Percentiles rank a stretch among this genome's conserved stretches.
Evolutionary conservation across 2,888 invertebrate genomes (phyloP).

Genomic region (Nomada flava): DNA sequence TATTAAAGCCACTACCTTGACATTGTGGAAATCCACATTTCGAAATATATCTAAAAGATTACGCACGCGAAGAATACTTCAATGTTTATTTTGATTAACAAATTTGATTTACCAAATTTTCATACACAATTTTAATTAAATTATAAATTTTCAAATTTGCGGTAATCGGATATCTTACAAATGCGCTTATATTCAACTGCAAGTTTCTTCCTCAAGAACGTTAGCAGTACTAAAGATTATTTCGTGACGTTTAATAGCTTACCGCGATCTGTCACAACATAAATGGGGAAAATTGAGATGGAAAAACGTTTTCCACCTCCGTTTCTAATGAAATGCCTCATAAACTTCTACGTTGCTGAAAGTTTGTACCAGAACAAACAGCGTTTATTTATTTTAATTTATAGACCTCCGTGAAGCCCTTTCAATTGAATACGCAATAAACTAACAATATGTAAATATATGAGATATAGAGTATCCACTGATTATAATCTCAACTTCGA

Average conservation of each 20-base stretch:
- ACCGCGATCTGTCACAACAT: not conserved
- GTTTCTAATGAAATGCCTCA: not conserved
- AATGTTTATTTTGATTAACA: too few relatives aligned
- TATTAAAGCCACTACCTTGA: not conserved
- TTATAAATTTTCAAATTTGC: too few relatives aligned
- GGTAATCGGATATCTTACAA: too few relatives aligned
- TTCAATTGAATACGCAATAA: too few relatives aligned
- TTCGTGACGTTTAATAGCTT: not conserved
- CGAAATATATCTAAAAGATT: too few relatives aligned
- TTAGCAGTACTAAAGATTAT: not conserved
- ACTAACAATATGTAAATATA: too few relatives aligned
- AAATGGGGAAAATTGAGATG: not conserved
- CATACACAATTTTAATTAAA: too few relatives aligned
- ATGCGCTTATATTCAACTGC: too few relatives aligned
- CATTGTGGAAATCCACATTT: not conserved
- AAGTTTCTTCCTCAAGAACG: not conserved
- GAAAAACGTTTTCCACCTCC: not conserved
- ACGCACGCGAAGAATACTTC: too few relatives aligned
- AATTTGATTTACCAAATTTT: too few relatives aligned
- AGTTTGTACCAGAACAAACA: not conserved
- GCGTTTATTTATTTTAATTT: not conserved
- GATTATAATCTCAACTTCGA: too few relatives aligned
- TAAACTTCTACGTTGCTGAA: not conserved
- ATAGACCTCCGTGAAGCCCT: not conserved
- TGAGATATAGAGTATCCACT: too few relatives aligned